Evolutionary conservation across 2,113 vertebrate species (phyloP), one percentile per base, ranked within the genome.

Genomic region (Anser brachyrhynchus): DNA sequence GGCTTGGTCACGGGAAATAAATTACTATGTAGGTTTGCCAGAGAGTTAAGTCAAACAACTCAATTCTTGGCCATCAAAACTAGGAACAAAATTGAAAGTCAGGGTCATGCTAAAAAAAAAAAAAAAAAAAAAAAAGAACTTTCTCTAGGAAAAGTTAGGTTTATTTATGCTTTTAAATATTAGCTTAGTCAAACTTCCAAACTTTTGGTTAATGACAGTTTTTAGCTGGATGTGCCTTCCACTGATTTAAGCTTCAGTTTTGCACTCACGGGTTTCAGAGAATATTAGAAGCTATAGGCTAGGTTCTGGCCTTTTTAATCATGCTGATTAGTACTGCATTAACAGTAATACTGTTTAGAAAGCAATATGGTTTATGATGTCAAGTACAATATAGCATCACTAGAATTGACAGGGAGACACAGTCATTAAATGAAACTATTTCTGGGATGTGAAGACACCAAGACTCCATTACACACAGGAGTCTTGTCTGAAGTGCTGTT

Each of bases 1-100:
- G 61, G 13, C n/a, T 75, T 71, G 87, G 89, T 94, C 89, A 90
- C 51, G 54, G 77, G 81, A 95, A 94, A 77, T 21, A 94, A 96
- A 97, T 96, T 91, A 44, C 84, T 71, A 73, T 20, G 46, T 93
- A 76, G 29, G 52, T 81, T 90, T 96, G 88, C 92, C 94, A 81
- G 54, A 81, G 54, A 79, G 67, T 80, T 78, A 82, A 94, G 58
- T 57, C 67, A 92, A 88, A 92, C 87, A 89, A 90, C 51, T 91
- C 87, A 92, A 80, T 93, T 92, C 75, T 91, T 84, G 84, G 80
- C 72, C 84, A 87, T 74, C 75, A 76, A 92, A 94, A 78, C 58
- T 39, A 64, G 70, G 78, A 82, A 84, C 9, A 94, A 84, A 96
- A 84, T n/a, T 87, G 66, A 64, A 77, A 84, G 73, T 76, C 29